A percentile compares a stretch with the other conserved stretches of the same genome.
phyloP scores from a whole-genome alignment of 2,113 vertebrate genomes.

The Nipponia nippon region DNA sequence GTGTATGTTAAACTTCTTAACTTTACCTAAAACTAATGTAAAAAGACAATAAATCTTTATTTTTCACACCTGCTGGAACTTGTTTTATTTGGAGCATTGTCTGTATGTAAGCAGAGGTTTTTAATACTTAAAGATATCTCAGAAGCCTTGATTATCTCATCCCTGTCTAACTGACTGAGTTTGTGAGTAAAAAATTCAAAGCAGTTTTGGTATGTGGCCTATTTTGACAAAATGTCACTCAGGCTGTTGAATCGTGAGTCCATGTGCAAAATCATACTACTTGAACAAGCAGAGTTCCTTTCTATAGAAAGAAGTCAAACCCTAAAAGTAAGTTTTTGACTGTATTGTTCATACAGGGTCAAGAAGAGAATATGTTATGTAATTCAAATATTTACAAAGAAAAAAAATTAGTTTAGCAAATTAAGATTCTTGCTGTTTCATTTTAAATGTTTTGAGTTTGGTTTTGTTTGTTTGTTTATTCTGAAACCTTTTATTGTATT shows the following conservation, averaged over 20 bases:
- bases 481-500: not conserved
- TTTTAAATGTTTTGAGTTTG: not conserved
- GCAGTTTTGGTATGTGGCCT: not conserved
- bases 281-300: not conserved
- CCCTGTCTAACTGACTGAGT: not conserved
- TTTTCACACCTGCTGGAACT: not conserved
- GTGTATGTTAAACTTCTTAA: not conserved
- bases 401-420: not conserved
- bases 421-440: not conserved
- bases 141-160: not conserved
- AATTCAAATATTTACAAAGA: not conserved
- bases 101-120: not conserved
- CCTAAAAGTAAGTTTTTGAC: not conserved
- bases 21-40: not conserved
- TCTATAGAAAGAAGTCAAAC: not conserved
- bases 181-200: not conserved
- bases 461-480: not conserved
- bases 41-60: not conserved
- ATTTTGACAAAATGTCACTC: not conserved
- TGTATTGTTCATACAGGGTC: not conserved
- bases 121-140: not conserved
- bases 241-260: not conserved
- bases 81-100: rapidly evolving
- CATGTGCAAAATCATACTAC: not conserved
- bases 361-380: rapidly evolving